Conservation (phyloP, 2,888 invertebrate genomes). For the Drosophila mettleri region DNA sequence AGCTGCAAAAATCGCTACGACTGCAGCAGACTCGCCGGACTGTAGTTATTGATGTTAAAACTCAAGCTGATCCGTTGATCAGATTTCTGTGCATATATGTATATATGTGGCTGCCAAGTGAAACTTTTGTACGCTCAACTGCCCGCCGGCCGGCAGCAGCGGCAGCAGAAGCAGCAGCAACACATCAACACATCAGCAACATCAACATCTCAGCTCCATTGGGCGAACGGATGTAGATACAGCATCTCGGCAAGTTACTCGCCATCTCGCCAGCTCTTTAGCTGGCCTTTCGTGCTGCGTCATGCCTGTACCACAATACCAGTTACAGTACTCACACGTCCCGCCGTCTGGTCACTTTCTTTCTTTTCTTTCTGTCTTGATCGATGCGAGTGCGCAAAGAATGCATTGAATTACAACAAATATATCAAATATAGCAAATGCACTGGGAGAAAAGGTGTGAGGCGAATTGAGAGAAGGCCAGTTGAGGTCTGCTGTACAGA, state of each 20-base stretch:
- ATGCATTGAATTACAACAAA: constrained; percentile 48
- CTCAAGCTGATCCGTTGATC: constrained; percentile 51
- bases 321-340: constrained; percentile 47
- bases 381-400: constrained; percentile 60
- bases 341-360: constrained; percentile 67
- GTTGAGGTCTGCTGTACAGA: too few relatives aligned
- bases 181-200: constrained; percentile 41
- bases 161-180: constrained; percentile 29
- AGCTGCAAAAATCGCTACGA: constrained; percentile 32
- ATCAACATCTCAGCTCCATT: constrained; percentile 20
- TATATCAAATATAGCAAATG: constrained; percentile 10
- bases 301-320: constrained; percentile 42
- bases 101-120: constrained; percentile 37
- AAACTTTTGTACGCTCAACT: constrained; percentile 45
- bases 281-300: constrained; percentile 54
- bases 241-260: constrained; percentile 33
- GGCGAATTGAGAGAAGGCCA: too few relatives aligned
- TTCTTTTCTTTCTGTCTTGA: constrained; percentile 70
- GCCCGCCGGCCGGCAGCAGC: constrained; percentile 40
- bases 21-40: constrained; percentile 36
- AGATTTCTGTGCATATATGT: constrained; percentile 40
- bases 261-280: constrained; percentile 16
- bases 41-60: constrained; percentile 45
- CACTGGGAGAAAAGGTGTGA: constrained; percentile 38
- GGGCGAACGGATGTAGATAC: constrained; percentile 57